Conservation (phyloP, 1,140 invertebrate species). For the Leptestheria dahalacensis region DNA sequence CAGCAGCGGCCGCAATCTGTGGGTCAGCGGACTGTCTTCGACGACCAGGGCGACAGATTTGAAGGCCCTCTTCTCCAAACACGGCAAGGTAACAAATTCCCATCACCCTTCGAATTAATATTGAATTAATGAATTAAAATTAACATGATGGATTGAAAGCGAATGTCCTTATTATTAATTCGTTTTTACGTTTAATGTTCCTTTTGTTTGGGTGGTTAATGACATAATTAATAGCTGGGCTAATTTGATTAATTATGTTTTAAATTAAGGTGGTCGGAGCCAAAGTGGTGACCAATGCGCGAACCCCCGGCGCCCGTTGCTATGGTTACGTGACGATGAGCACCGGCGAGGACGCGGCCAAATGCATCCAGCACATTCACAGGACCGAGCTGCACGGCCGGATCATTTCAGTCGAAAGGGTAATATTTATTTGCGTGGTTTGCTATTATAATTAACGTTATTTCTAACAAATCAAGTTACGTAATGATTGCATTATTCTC, state of each 20-base stretch:
- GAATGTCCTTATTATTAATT: too few relatives aligned
- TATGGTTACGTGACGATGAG: slow-evolving; percentile 93
- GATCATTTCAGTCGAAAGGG: slow-evolving; percentile 85
- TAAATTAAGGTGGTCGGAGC: slow-evolving; percentile 50
- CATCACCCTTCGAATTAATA: neutral
- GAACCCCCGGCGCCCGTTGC: slow-evolving; percentile 73
- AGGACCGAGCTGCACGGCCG: slow-evolving; percentile 79
- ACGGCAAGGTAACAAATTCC: slow-evolving; percentile 62
- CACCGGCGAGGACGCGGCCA: slow-evolving; percentile 67
- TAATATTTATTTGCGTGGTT: slow-evolving; percentile 24
- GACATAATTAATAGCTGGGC: too few relatives aligned
- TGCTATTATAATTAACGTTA: neutral
- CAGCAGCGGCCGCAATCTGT: slow-evolving; percentile 51
- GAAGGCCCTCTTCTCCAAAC: slow-evolving; percentile 76
- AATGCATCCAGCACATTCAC: slow-evolving; percentile 77
- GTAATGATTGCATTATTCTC: too few relatives aligned
- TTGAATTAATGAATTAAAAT: neutral
- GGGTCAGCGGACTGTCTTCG: slow-evolving; percentile 81
- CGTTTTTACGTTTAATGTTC: too few relatives aligned
- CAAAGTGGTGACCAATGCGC: slow-evolving; percentile 89
- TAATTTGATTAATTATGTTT: slow-evolving; percentile 8
- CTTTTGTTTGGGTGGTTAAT: slow-evolving; percentile 3
- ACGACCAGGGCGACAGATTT: slow-evolving; percentile 79
- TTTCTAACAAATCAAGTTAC: too few relatives aligned
- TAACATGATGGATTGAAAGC: too few relatives aligned